Evolutionary conservation across 2,797 vertebrate genomes (phyloP).

Genomic region (Podargus strigoides): DNA sequence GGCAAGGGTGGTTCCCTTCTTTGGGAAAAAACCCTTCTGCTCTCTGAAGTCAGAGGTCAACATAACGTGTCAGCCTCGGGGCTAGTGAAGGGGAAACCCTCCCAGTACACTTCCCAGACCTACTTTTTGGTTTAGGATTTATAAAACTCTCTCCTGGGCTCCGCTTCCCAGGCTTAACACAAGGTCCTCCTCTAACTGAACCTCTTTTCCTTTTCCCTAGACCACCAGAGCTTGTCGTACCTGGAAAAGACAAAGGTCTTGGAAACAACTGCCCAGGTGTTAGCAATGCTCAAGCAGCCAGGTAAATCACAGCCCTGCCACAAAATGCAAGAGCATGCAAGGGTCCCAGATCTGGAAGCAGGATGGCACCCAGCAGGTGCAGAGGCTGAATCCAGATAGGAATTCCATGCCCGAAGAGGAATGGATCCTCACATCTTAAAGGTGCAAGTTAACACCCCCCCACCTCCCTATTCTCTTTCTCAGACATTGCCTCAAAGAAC

Average conservation of each 20-base stretch:
- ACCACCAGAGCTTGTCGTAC: background rate
- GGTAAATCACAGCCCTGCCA: background rate
- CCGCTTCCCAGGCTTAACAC: background rate
- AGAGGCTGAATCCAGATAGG: background rate
- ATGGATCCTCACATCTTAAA: background rate
- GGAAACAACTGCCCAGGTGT: background rate
- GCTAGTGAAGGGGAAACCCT: background rate
- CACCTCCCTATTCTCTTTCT: background rate
- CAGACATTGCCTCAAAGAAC: fast-evolving
- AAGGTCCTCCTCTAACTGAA: background rate
- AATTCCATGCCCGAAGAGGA: background rate
- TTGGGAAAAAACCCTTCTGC: background rate
- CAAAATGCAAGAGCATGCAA: fast-evolving
- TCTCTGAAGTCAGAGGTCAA: background rate
- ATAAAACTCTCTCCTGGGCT: background rate
- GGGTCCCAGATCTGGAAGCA: background rate
- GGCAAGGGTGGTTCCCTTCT: background rate
- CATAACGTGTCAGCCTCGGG: fast-evolving
- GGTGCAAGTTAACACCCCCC: background rate
- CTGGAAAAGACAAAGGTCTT: background rate
- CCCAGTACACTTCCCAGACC: fast-evolving
- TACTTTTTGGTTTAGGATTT: background rate
- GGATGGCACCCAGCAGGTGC: background rate
- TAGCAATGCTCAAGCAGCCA: background rate
- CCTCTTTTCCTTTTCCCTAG: background rate